Evolutionary conservation across 2,113 vertebrate species (phyloP), one percentile per base, ranked within the genome.

Genomic region (Nansenia antarctica): DNA sequence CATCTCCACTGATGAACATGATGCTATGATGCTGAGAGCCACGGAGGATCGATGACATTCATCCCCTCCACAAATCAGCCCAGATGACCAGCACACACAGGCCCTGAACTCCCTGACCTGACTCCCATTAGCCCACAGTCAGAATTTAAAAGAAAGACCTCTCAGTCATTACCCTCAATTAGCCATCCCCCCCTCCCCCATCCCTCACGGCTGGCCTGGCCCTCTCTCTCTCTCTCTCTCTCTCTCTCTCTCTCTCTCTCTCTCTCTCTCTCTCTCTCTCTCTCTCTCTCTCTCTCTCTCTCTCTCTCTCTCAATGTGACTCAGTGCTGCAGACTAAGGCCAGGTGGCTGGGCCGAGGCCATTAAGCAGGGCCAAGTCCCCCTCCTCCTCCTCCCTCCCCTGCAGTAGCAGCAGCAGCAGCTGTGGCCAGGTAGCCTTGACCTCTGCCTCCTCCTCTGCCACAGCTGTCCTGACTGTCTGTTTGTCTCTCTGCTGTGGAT

Each of bases 141-240:
- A 62, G 26, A n/a, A 11, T 11, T 11, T 37, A 11, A 11, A 37
- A 69, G 49, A 49, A 67, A 69, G 79, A 72, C 78, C 81, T 80
- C 79, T 74, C 81, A 82, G 68, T 85, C 84, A 85, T 85, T 81
- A 78, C 74, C 86, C 84, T 81, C 75, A 72, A 81, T 86, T 86
- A 85, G 70, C 35, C n/a, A n/a, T n/a, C n/a, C 1, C 79, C 79
- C 71, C 82, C 71, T 70, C 65, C 71, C 69, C 65, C 49, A 78
- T 85, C 82, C 79, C 77, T 86, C 83, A 77, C 79, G 81, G 70
- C 78, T 47, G 70, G 52, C 69, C 64, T 54, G 64, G 34, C 30
- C n/a, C 1, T 5, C 65, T 73, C 3, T 1, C 55, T 58, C 29
- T 29, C 80, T 42, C 2, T 15, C 26, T 29, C 37, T 45, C 35